These are phyloP conservation scores for Gari tellinella DNA, from an alignment of 2,888 invertebrate genomes.

Conservation along the genomic window DNA sequence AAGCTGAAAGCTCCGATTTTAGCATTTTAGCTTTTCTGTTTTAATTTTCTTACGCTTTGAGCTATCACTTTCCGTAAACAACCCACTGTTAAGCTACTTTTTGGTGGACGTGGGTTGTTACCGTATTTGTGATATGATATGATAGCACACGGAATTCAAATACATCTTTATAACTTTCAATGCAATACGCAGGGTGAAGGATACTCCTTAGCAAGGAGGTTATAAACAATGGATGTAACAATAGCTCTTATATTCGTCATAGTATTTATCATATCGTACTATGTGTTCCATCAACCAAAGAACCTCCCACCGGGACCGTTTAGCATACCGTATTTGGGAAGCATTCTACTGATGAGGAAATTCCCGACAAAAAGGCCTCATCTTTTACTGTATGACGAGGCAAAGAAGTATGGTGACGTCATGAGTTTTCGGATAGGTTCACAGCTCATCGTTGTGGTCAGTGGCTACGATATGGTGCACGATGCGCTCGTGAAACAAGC, in stretches of 20 bases:
- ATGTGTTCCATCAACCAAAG: neutral
- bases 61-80: too few relatives aligned
- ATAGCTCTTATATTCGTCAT: conserved; percentile 3
- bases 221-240: conserved; percentile 6
- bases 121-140: too few relatives aligned
- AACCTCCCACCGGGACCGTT: conserved; percentile 20
- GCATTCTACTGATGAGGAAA: neutral
- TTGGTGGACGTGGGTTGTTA: too few relatives aligned
- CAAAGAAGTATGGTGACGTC: conserved; percentile 51
- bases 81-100: too few relatives aligned
- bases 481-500: conserved; percentile 50
- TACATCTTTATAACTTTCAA: too few relatives aligned
- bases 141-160: too few relatives aligned
- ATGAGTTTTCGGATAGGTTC: conserved; percentile 43
- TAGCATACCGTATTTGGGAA: conserved; percentile 1
- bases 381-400: conserved; percentile 14
- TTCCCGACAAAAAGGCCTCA: conserved; percentile 9
- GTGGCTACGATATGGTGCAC: conserved; percentile 49
- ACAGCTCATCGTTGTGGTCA: conserved; percentile 39
- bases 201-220: too few relatives aligned
- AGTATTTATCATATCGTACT: conserved; percentile 13
- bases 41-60: too few relatives aligned
- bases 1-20: too few relatives aligned
- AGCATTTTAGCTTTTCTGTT: too few relatives aligned
- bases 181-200: too few relatives aligned